A percentile compares a stretch with the other conserved stretches of the same genome.
Evolutionary conservation across 2,888 invertebrate genomes (phyloP).

Genomic region (Salpingus planirostris): DNA sequence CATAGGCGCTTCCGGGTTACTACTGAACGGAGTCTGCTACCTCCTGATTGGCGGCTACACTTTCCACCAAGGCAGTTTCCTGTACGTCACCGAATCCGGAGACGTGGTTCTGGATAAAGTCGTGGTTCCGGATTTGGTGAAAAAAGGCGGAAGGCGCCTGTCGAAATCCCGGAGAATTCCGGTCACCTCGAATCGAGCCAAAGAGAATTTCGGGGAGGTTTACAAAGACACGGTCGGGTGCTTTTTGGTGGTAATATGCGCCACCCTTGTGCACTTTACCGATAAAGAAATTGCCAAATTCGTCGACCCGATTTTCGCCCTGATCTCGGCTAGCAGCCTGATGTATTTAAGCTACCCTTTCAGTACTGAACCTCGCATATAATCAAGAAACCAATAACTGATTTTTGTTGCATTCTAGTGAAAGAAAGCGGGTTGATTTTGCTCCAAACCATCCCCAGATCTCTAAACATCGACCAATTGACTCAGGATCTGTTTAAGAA

Average conservation of each 20-base stretch:
- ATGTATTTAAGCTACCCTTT: constrained; percentile 72
- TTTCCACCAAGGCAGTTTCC: constrained; percentile 60
- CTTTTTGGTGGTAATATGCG: constrained; percentile 63
- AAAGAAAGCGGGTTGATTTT: constrained; percentile 82
- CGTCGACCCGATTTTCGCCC: constrained; percentile 66
- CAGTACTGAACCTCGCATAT: constrained; percentile 41
- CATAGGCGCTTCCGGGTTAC: constrained; percentile 60
- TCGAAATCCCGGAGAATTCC: constrained; percentile 38
- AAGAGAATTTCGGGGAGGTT: constrained; percentile 50
- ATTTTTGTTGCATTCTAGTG: constrained; percentile 50
- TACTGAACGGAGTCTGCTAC: constrained; percentile 70
- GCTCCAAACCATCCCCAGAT: constrained; percentile 85
- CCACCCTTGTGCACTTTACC: constrained; percentile 51
- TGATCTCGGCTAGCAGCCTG: constrained; percentile 62
- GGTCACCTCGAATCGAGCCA: background rate
- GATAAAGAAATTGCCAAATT: constrained; percentile 57
- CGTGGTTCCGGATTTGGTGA: constrained; percentile 36
- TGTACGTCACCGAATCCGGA: constrained; percentile 54
- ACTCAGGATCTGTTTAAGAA: constrained; percentile 53
- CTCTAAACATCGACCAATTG: constrained; percentile 68
- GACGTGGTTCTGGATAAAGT: constrained; percentile 54
- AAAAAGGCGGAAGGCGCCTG: constrained; percentile 42
- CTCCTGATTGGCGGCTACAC: constrained; percentile 75
- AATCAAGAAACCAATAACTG: background rate
- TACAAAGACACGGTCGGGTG: constrained; percentile 59